Evolutionary conservation across 1,140 invertebrate species (phyloP), one percentile per base, ranked within the genome.

Genomic region (Trichoplusia ni): DNA sequence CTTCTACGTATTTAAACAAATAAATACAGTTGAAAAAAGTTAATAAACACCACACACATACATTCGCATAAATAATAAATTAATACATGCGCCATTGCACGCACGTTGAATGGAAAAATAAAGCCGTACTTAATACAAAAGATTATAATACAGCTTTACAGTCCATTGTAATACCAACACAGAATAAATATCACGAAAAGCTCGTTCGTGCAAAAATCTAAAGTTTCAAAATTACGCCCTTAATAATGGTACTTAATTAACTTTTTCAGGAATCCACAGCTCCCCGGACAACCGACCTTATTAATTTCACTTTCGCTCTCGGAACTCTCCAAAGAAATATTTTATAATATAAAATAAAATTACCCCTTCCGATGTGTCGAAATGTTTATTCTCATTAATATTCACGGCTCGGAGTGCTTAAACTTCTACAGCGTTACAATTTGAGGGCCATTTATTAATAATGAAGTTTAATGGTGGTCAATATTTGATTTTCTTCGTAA

Each of bases 201-300:
- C 8, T 4, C 9, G 13, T 49, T 33, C 4, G 14, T 5, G 35
- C 47, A 35, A 51, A 51, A 51, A 33, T 18, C 27, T 8, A 51
- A 19, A 51, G 29, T 51, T 51, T 33, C 11, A 31, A 18, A 35
- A 33, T 8, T 14, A 46, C n/a, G 21, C 11, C 23, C 11, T 46
- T 5, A 2, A 14, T 21, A 46, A 46, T 33, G 47, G 31, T 35
- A 35, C 29, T 51, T 51, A 51, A 51, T 51, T 51, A 51, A 51
- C 47, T 51, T 51, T 35, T 13, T 40, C 13, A 16, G 29, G 18
- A 5, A 51, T 33, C 18, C 18, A n/a, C 21, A 51, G 29, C 18
- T 35, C 35, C 8, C n/a, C 1, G n/a, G 29, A 14, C 16, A 21
- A 13, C 25, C 25, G 25, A 27, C 29, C 47, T 51, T 51, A 35